A percentile compares a stretch with the other conserved stretches of the same genome.
Evolutionary conservation across 2,888 invertebrate genomes (phyloP).

Genomic region (Pristionchus entomophagus): DNA sequence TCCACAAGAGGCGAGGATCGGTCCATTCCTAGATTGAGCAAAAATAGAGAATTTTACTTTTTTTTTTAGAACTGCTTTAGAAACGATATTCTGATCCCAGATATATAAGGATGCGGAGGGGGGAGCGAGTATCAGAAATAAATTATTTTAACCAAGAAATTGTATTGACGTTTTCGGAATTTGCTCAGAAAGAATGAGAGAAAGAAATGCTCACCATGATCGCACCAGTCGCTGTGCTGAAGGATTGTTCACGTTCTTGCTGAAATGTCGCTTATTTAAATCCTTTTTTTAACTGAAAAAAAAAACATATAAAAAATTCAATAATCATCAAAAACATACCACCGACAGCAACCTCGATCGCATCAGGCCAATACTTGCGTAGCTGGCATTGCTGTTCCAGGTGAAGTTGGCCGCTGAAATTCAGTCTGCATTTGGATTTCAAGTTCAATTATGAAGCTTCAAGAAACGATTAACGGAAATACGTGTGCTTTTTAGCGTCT

Average conservation of each 20-base stretch:
- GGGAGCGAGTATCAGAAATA: background rate
- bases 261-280: too few species aligned
- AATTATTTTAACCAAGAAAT: background rate
- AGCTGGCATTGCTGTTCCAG: background rate
- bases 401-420: too few species aligned
- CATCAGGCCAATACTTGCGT: background rate
- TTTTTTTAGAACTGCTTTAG: background rate
- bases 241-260: too few species aligned
- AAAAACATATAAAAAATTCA: too few species aligned
- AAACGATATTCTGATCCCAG: background rate
- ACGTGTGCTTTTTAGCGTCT: too few species aligned
- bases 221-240: too few species aligned
- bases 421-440: too few species aligned
- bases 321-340: background rate
- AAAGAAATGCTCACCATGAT: background rate
- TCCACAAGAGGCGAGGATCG: background rate
- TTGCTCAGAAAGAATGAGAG: too few species aligned
- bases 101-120: background rate
- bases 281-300: too few species aligned
- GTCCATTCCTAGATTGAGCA: constrained; percentile 6
- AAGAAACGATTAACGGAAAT: too few species aligned
- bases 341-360: background rate
- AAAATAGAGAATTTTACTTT: background rate
- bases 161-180: too few species aligned
- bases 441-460: too few species aligned